Evolutionary conservation across 2,888 invertebrate genomes (phyloP).

Genomic region (Melitaea athalia): DNA sequence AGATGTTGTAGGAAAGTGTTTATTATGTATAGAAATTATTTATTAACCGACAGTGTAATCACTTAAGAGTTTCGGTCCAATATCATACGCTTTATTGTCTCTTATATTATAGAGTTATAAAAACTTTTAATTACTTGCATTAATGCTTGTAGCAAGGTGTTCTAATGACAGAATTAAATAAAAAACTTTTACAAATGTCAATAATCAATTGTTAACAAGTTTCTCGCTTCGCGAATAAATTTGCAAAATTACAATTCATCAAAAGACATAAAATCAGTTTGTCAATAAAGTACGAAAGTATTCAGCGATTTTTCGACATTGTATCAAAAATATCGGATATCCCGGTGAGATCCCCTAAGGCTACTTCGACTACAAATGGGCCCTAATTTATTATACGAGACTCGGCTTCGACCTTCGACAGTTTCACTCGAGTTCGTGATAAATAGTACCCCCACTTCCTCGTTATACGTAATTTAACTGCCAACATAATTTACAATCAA

Average conservation of each 20-base stretch:
- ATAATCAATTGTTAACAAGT: too few species aligned
- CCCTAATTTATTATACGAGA: conserved; percentile 41
- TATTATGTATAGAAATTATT: too few species aligned
- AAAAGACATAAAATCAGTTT: background rate
- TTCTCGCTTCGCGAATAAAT: background rate
- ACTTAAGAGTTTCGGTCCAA: too few species aligned
- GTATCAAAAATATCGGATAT: conserved; percentile 28
- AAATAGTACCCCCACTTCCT: conserved; percentile 32
- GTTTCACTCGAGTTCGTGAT: conserved; percentile 33
- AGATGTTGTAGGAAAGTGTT: too few species aligned
- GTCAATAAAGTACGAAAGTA: background rate
- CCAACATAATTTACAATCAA: conserved; percentile 26
- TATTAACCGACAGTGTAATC: too few species aligned
- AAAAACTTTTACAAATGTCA: too few species aligned
- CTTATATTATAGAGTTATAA: too few species aligned
- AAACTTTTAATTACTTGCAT: too few species aligned
- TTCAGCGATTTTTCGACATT: conserved; percentile 22
- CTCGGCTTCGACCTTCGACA: conserved; percentile 36
- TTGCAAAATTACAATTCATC: background rate
- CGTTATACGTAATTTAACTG: conserved; percentile 27
- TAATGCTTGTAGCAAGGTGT: too few species aligned
- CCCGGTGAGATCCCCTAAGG: conserved; percentile 28
- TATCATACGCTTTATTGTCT: too few species aligned
- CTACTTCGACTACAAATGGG: conserved; percentile 40
- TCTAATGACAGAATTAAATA: too few species aligned